Base-by-base conservation (phyloP, 2,888 invertebrate genomes). In the Coelinius sp. region DNA sequence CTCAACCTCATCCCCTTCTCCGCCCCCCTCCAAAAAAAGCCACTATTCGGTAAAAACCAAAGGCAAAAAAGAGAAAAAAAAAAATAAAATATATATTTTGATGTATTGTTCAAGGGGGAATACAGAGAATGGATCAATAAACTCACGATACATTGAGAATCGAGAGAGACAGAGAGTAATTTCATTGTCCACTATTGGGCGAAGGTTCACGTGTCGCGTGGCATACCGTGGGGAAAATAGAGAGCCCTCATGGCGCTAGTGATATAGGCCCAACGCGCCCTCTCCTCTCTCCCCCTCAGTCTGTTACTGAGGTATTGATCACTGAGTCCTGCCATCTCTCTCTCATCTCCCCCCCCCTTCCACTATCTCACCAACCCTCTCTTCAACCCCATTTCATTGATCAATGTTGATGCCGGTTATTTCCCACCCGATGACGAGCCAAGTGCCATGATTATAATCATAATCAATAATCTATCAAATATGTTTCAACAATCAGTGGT, bases 181-280 rank as follows among this genome's bases (percentile, higher is more conserved):
- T 84, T 84, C 83, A 84, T 84, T 84, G 84, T 84, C 82, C 84
- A 82, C 81, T 83, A 80, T 83, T 83, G 82, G 83, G 81, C 74
- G 79, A 79, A 78, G 79, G 81, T 78, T 84, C 81, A 81, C 80
- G 82, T 82, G 83, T 80, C 83, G 82, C 79, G 80, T 82, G 82
- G 82, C 82, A 75, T 74, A 73, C 71, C 71, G 76, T 76, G 76
- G 76, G 78, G 76, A 75, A 77, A 78, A 78, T 78, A 46, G 46
- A 46, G 46, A 62, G 62, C 31, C 69, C 69, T 69, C 63, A 44
- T 69, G 49, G 53, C 67, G 38, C 67, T 67, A 67, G 53, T 67
- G 69, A 69, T 69, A 63, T 69, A 63, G 62, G 22, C 62, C 41
- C 63, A 35, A 59, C 59, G n/a, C 59, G 59, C 59, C 59, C 31